Conservation (phyloP, 2,888 invertebrate species). For the Galeruca laticollis region DNA sequence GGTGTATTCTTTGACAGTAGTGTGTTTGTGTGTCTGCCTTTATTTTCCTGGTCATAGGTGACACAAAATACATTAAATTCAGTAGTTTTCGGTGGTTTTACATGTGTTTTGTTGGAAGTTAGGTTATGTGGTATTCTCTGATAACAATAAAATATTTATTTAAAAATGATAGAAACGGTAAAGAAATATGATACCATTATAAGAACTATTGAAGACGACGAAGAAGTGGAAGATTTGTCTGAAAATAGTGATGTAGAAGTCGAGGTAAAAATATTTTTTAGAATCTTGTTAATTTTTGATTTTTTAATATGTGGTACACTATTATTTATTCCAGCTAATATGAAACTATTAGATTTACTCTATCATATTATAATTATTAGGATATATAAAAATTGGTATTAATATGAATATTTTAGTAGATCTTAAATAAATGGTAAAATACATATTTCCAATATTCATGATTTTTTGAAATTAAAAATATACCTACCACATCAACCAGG, state of each 20-base stretch:
- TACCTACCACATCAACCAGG: too few relatives aligned
- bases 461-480: too few relatives aligned
- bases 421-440: too few relatives aligned
- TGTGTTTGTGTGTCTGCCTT: too few relatives aligned
- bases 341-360: too few relatives aligned
- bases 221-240: conserved; percentile 83
- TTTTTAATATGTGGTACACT: too few relatives aligned
- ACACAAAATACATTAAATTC: neutral
- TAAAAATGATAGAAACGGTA: conserved; percentile 20
- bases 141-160: conserved; percentile 8
- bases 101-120: conserved; percentile 15
- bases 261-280: conserved; percentile 71
- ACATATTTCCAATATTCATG: too few relatives aligned
- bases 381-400: conserved; percentile 13
- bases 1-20: too few relatives aligned
- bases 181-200: conserved; percentile 68
- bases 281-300: neutral
- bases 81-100: too few relatives aligned
- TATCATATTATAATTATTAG: neutral
- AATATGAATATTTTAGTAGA: too few relatives aligned
- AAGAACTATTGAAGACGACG: conserved; percentile 86
- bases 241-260: conserved; percentile 85
- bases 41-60: neutral
- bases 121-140: neutral
- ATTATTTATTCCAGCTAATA: too few relatives aligned